Evolutionary conservation across 2,797 vertebrate species (phyloP).

Genomic region (Gallinago nigripennis): DNA sequence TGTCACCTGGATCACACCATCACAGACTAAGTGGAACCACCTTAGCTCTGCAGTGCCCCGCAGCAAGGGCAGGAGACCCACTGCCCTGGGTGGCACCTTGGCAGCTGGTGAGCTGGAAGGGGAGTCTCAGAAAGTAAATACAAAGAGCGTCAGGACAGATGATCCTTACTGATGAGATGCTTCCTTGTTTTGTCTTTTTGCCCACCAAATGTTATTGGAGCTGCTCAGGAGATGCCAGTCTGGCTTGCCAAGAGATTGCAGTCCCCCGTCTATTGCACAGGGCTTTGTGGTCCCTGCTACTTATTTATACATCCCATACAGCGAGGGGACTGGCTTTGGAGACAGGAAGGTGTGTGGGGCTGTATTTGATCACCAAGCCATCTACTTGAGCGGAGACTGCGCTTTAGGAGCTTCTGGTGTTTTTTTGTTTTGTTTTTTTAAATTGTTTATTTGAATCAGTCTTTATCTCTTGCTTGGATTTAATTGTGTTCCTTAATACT

Average conservation of each 20-base stretch:
- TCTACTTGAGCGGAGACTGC: not conserved
- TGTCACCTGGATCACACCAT: accelerated
- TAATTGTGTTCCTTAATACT: not conserved
- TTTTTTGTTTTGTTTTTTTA: not conserved
- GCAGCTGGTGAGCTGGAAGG: not conserved
- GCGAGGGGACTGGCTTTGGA: not conserved
- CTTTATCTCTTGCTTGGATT: not conserved
- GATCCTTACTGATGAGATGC: not conserved
- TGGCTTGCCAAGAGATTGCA: not conserved
- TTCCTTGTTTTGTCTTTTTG: not conserved
- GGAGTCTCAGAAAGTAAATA: not conserved
- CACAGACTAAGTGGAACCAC: not conserved
- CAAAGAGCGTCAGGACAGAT: not conserved
- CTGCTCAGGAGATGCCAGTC: not conserved
- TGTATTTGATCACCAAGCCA: not conserved
- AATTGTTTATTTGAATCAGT: not conserved
- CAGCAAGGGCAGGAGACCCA: not conserved
- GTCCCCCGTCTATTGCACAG: accelerated
- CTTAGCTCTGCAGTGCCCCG: accelerated
- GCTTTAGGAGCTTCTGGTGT: not conserved
- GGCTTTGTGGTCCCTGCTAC: accelerated
- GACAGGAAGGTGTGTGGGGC: not conserved
- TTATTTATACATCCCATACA: not conserved
- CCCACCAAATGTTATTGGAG: not conserved
- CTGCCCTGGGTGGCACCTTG: not conserved